phyloP scores from a whole-genome alignment of 2,888 invertebrate species.

The Meghimatium bilineatum region DNA sequence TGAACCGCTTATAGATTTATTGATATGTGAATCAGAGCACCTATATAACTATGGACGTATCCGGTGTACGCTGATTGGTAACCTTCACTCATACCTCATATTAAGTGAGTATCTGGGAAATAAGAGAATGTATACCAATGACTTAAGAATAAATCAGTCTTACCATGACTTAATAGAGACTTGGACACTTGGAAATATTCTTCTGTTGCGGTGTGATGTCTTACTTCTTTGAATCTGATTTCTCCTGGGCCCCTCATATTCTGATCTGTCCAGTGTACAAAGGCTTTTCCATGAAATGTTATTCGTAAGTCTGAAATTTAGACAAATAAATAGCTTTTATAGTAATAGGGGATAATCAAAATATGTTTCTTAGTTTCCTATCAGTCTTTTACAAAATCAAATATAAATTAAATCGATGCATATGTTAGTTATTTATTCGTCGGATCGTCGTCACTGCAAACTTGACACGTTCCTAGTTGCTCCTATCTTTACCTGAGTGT shows the following conservation, averaged over 20 bases:
- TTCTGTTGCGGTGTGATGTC: conserved; percentile 67
- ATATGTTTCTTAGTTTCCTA: not conserved
- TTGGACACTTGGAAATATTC: conserved; percentile 66
- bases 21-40: too few relatives aligned
- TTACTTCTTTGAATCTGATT: conserved; percentile 62
- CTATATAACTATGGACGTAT: too few relatives aligned
- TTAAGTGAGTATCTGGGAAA: too few relatives aligned
- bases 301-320: conserved; percentile 61
- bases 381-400: not conserved
- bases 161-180: conserved; percentile 59
- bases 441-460: too few relatives aligned
- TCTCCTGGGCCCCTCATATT: conserved; percentile 66
- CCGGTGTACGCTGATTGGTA: too few relatives aligned
- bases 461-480: too few relatives aligned
- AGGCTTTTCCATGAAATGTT: conserved; percentile 64
- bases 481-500: too few relatives aligned
- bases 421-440: too few relatives aligned
- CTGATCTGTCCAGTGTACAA: conserved; percentile 73
- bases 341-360: not conserved
- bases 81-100: too few relatives aligned
- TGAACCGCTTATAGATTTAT: too few relatives aligned
- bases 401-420: too few relatives aligned
- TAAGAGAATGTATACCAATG: too few relatives aligned
- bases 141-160: not conserved
- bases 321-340: not conserved